phyloP scores from a whole-genome alignment of 2,113 vertebrate genomes.

The Clarias batrachus region DNA sequence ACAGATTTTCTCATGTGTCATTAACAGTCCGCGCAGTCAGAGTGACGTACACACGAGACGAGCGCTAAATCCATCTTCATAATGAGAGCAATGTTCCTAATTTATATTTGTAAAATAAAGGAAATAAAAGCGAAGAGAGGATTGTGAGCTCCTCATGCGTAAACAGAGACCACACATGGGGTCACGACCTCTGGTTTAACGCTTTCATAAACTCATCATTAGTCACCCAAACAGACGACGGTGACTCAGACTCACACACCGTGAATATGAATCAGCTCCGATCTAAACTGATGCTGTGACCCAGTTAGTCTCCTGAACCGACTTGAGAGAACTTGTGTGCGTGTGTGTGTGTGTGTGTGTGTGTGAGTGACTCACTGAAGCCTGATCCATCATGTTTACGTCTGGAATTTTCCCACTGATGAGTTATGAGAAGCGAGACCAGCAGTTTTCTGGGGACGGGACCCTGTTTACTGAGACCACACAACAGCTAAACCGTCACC shows the following conservation, averaged over 20 bases:
- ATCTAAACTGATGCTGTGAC: neutral
- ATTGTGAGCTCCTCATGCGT: neutral
- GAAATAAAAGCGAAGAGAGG: neutral
- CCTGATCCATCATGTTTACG: neutral
- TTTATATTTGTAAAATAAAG: neutral
- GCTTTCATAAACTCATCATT: neutral
- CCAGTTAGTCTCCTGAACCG: neutral
- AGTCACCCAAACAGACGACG: neutral
- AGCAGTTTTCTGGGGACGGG: neutral
- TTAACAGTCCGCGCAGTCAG: neutral
- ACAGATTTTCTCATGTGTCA: too few species aligned
- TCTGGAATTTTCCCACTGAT: neutral
- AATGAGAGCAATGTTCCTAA: neutral
- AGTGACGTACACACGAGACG: neutral
- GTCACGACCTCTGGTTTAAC: neutral
- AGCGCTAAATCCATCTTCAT: neutral
- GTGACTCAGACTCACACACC: constrained; percentile 25
- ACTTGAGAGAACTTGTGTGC: neutral
- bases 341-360: neutral
- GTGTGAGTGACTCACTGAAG: neutral
- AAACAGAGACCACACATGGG: neutral
- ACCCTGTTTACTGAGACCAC: constrained; percentile 1
- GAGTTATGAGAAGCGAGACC: neutral
- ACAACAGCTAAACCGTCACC: neutral
- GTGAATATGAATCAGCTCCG: neutral